These are phyloP conservation scores for Temnothorax rugatulus DNA, from an alignment of 2,888 invertebrate species.

Conservation along the genomic window DNA sequence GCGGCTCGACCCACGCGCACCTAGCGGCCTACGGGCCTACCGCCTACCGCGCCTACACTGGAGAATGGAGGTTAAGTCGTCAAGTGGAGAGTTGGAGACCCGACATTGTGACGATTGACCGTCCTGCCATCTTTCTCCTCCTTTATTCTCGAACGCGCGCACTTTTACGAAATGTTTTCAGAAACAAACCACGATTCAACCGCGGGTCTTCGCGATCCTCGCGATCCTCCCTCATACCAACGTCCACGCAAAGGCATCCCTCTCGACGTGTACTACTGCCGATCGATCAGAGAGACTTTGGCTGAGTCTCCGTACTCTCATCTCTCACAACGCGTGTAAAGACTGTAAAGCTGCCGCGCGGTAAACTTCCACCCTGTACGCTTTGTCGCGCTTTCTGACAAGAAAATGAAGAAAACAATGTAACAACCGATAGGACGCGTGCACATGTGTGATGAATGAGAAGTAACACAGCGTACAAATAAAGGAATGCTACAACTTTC, in stretches of 20 bases:
- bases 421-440: no score
- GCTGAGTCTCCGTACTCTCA: no score
- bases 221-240: no score
- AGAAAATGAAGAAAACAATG: background rate
- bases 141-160: slow-evolving; percentile 55
- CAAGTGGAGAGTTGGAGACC: no score
- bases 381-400: no score
- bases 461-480: background rate
- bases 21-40: slow-evolving; percentile 69
- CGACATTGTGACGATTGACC: slow-evolving; percentile 42
- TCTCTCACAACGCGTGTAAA: no score
- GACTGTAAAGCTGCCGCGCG: no score
- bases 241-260: no score
- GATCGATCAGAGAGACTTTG: no score
- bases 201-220: background rate
- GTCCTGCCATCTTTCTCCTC: slow-evolving; percentile 39
- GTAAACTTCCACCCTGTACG: no score
- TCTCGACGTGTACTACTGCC: no score
- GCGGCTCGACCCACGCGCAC: slow-evolving; percentile 72
- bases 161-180: slow-evolving; percentile 49
- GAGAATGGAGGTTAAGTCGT: slow-evolving; percentile 67
- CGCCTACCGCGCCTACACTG: slow-evolving; percentile 54
- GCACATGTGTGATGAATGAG: no score
- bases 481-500: slow-evolving; percentile 7
- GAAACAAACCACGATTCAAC: background rate